phyloP scores from a whole-genome alignment of 1,140 invertebrate species.

The Laupala kohalensis region DNA sequence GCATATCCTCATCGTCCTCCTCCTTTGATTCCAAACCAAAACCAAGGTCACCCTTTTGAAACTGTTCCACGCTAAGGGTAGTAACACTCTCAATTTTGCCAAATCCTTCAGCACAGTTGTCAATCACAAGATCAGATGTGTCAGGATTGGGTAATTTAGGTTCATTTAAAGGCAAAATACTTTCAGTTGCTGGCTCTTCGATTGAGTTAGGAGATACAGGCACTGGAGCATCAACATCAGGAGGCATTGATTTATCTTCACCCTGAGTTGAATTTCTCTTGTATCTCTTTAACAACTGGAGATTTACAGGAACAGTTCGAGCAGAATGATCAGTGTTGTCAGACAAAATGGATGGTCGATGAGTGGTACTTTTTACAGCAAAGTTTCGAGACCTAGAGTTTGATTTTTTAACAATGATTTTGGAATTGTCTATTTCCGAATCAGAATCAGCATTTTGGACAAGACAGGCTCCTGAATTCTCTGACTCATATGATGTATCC shows the following conservation, averaged over 20 bases:
- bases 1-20: not conserved
- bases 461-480: not conserved
- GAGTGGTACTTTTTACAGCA: conserved; percentile 4
- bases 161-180: not conserved
- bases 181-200: not conserved
- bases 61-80: conserved; percentile 6
- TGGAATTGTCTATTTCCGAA: not conserved
- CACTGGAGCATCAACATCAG: not conserved
- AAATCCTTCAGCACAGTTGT: not conserved
- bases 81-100: conserved; percentile 5
- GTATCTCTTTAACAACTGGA: not conserved
- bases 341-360: not conserved
- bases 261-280: not conserved
- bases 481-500: not conserved
- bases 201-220: not conserved
- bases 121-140: not conserved
- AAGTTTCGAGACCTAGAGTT: conserved; percentile 1
- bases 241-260: not conserved
- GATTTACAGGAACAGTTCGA: not conserved
- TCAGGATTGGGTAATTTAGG: not conserved
- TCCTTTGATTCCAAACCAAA: not conserved
- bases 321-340: not conserved
- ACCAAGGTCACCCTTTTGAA: conserved; percentile 1
- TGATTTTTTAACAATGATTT: not conserved
- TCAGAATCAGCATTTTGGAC: not conserved